Base-by-base conservation (phyloP, 2,113 vertebrate genomes). In the Platysteira castanea region DNA sequence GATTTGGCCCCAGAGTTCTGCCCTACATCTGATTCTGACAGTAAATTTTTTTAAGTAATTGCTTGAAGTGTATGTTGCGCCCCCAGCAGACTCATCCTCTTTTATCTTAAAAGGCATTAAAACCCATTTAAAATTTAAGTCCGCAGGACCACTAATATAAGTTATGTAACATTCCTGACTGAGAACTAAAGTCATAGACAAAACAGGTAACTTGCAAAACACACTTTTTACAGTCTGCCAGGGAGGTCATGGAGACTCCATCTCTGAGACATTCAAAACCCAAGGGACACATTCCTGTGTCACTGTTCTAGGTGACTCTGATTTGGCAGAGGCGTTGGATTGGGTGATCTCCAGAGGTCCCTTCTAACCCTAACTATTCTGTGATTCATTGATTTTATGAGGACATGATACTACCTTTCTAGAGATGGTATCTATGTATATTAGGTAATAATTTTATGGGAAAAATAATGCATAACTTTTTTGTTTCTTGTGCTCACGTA, bases 1-100 rank as follows among this genome's bases (percentile, higher is more conserved):
- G 35, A 41, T 7, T 4, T 41, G 39, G 49, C 61, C 39, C 42
- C 35, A 15, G 39, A 31, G 23, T 67, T 82, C 42, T 75, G 78
- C 46, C 46, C 46, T 82, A 53, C 13, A 18, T 75, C 60, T 50
- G 30, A 47, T 74, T 63, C 42, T 63, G 56, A 64, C 39, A 53
- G 63, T 44, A 50, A 33, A 3, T 33, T 52, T 76, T 68, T 46
- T 67, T 5, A 44, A 76, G 37, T 10, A 31, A 28, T 18, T 52
- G 5, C 33, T 90, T 26, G 39, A 68, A 44, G 22, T 60, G 2
- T 46, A 0, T 30, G 17, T 85, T 2, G 0, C 6, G 27, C 23
- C 28, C 60, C n/a, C 24, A 65, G 3, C 9, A 52, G 41, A 49
- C 15, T 82, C 23, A 22, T 69, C 60, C 6, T 20, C 31, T 68